Base-by-base conservation (phyloP, 2,113 vertebrate genomes). In the Malaclemys terrapin region DNA sequence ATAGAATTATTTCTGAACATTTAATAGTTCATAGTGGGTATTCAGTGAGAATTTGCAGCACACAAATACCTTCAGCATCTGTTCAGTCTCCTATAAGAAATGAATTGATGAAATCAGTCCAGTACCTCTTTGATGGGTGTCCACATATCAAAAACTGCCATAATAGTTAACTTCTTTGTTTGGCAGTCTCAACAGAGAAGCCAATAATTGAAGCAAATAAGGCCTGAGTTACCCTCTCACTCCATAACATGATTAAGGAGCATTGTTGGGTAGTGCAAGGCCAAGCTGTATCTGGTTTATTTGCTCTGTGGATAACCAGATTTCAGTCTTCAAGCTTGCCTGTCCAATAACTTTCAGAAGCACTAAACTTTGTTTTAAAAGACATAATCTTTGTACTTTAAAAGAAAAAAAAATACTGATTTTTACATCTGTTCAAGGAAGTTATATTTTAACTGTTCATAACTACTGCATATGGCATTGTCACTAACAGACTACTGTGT, bases 391-490 rank as follows among this genome's bases (percentile, higher is more conserved):
- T 75, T 65, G 24, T 52, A 78, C 7, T 84, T 82, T 7, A 65
- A 84, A 90, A 50, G 2, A 10, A 27, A 10, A 10, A 31, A 35
- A 10, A 20, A 50, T 89, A 31, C 27, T 76, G 22, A 62, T 25
- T 79, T 88, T 29, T 56, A 78, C 24, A 31, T 11, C 49, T 1
- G 3, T 59, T 24, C 6, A 17, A 8, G 86, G 76, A 80, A 54
- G 14, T 1, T 0, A 65, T 83, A 2, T 85, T 93, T 91, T 90
- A 52, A 82, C 12, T 14, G 31, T n/a, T 79, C 82, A 3, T 20
- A 76, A 52, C 6, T 3, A 20, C 16, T 80, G 1, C 3, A 1
- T 0, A 1, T 80, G 78, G 14, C 1, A 1, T 10, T 31, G 1
- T 1, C 69, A 19, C 90, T 76, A 62, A 93, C 50, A 4, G 1